Percentiles rank a stretch among this genome's conserved stretches.
These are phyloP conservation scores for Muscicapa adusta DNA, from an alignment of 2,113 vertebrate genomes.

Conservation along the genomic window DNA sequence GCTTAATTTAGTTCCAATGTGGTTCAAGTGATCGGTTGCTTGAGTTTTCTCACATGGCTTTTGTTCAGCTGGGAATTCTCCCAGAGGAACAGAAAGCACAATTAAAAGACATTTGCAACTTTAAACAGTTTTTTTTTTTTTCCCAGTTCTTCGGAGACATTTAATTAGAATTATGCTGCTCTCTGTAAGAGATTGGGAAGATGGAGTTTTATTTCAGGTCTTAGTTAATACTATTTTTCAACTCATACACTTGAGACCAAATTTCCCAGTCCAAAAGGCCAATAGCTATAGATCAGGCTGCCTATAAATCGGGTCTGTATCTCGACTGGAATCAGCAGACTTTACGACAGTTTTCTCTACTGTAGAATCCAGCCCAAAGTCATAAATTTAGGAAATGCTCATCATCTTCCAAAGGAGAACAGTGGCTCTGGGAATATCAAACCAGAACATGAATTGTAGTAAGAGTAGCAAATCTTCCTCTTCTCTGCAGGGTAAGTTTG, in stretches of 20 bases:
- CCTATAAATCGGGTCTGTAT: not conserved
- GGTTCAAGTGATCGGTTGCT: constrained; percentile 13
- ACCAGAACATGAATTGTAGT: not conserved
- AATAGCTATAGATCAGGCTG: not conserved
- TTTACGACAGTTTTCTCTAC: not conserved
- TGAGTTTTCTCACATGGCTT: constrained; percentile 22
- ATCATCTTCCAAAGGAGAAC: not conserved
- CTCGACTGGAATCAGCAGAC: not conserved
- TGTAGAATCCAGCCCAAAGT: not conserved
- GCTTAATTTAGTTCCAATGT: constrained; percentile 39
- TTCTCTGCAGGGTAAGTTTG: not conserved
- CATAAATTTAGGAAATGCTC: not conserved
- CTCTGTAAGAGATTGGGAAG: not conserved
- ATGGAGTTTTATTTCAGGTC: not conserved
- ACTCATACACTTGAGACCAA: not conserved
- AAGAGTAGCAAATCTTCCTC: not conserved
- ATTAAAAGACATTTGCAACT: constrained; percentile 5
- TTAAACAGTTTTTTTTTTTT: not conserved
- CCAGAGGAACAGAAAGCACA: constrained; percentile 14
- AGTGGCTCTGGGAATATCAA: not conserved
- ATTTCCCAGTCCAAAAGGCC: not conserved
- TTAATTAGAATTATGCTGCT: not conserved
- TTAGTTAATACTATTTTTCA: not conserved
- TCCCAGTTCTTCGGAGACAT: not conserved
- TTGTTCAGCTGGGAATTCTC: constrained; percentile 7